A percentile compares a stretch with the other conserved stretches of the same genome.
Conservation (phyloP, 92 coral and sea anemone genomes). For the Siderastrea radians region DNA sequence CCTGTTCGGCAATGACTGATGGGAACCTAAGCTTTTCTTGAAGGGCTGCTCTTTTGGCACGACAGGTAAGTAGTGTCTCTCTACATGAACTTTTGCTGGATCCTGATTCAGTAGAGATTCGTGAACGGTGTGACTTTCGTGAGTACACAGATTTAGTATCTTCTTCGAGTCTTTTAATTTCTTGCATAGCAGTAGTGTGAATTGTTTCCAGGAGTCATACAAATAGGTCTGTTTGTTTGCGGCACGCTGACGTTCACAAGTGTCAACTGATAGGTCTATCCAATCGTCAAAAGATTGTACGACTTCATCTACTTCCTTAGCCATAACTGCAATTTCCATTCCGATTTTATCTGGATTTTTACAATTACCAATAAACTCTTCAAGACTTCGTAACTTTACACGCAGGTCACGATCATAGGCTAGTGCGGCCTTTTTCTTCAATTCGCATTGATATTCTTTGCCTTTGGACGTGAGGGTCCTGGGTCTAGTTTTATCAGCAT, state of each 20-base stretch:
- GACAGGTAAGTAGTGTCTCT: conserved; percentile 15
- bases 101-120: not conserved
- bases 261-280: conserved; percentile 39
- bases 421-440: conserved; percentile 18
- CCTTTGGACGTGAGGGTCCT: conserved; percentile 41
- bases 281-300: conserved; percentile 46
- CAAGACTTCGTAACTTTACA: conserved; percentile 3
- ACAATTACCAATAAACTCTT: not conserved
- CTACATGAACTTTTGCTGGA: conserved; percentile 13
- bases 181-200: conserved; percentile 21
- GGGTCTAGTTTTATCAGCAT: conserved; percentile 5
- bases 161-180: conserved; percentile 27
- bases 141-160: conserved; percentile 15
- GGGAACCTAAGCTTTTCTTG: conserved; percentile 36
- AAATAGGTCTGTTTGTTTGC: conserved; percentile 12
- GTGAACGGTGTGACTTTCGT: conserved; percentile 28
- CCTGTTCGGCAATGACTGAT: conserved; percentile 42
- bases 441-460: conserved; percentile 6
- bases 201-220: conserved; percentile 46
- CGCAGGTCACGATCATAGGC: conserved; percentile 13
- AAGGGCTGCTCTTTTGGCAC: conserved; percentile 9
- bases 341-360: conserved; percentile 21
- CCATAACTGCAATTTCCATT: conserved; percentile 10
- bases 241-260: conserved; percentile 20
- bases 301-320: conserved; percentile 11